Conservation (phyloP, 2,888 invertebrate species). For the Boloria euphrosyne region DNA sequence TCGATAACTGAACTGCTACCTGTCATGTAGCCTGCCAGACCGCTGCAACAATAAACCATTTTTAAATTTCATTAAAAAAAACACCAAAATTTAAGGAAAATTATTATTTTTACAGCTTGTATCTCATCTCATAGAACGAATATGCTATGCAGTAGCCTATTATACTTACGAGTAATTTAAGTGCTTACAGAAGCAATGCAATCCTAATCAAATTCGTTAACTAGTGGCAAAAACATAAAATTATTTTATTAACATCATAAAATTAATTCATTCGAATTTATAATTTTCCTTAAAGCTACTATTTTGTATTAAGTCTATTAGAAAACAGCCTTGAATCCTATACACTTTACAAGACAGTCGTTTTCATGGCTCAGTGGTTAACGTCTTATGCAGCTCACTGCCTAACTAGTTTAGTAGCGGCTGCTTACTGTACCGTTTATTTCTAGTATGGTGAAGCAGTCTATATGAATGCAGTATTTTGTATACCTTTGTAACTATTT, state of each 20-base stretch:
- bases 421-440: conserved; percentile 1
- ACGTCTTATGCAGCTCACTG: conserved; percentile 4
- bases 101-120: too few species aligned
- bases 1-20: conserved; percentile 15
- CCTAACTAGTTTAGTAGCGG: conserved; percentile 9
- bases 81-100: too few species aligned
- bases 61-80: background rate
- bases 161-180: too few species aligned
- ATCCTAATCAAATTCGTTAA: too few species aligned
- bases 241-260: too few species aligned
- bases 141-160: too few species aligned
- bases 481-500: too few species aligned
- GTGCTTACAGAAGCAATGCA: too few species aligned
- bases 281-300: background rate
- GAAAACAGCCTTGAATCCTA: background rate
- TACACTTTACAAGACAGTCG: conserved; percentile 1
- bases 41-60: conserved; percentile 35
- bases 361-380: conserved; percentile 1
- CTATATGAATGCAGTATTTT: too few species aligned
- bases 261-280: too few species aligned
- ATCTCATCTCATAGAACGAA: too few species aligned
- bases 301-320: background rate
- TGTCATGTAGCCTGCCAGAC: conserved; percentile 43
- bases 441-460: background rate
- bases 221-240: too few species aligned